Base-by-base conservation (phyloP, 1,140 invertebrate species). In the Aphelenchoides besseyi region DNA sequence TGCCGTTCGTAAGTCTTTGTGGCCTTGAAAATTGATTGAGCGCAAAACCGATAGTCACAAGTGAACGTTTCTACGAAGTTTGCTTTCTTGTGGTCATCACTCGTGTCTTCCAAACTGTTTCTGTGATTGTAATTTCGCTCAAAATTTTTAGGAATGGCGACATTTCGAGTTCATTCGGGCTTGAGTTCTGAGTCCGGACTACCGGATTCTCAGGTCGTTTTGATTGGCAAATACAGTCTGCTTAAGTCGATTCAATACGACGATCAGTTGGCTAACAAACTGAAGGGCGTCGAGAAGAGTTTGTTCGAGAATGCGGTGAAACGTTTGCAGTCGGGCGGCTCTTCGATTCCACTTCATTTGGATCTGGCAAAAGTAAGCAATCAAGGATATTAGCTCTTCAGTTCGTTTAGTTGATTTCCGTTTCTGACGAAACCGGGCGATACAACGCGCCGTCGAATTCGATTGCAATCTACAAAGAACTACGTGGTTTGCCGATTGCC, bases 321-420 rank as follows among this genome's bases (percentile, higher is more conserved):
- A 5, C 68, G 30, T 16, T 59, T 76, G 18, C 73, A 74, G 2
- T 12, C 61, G 3, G 59, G 28, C 1, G 71, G 69, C n/a, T 70
- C 63, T 52, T 29, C 26, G 28, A 62, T 81, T 37, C 76, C 79
- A 32, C 68, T 81, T 3, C 81, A 79, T 73, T 48, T 81, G 23
- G 69, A 81, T 66, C 53, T 79, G 33, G 79, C 79, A 16, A 82
- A 83, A 79, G 81, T 81, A 18, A 9, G 16, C n/a, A n/a, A 1
- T 30, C 2, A 35, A 28, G 9, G 3, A 12, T 29, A 12, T 29
- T 37, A 53, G 23, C 52, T 29, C 53, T 0, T 76, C 36, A 54
- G 16, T 55, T 28, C 29, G 67, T 73, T 63, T 18, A 80, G 79
- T 41, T 80, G 28, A 53, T 79, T 16, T 68, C 81, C n/a, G 68